phyloP scores from a whole-genome alignment of 2,797 vertebrate species.

The Muscicapa comitata region DNA sequence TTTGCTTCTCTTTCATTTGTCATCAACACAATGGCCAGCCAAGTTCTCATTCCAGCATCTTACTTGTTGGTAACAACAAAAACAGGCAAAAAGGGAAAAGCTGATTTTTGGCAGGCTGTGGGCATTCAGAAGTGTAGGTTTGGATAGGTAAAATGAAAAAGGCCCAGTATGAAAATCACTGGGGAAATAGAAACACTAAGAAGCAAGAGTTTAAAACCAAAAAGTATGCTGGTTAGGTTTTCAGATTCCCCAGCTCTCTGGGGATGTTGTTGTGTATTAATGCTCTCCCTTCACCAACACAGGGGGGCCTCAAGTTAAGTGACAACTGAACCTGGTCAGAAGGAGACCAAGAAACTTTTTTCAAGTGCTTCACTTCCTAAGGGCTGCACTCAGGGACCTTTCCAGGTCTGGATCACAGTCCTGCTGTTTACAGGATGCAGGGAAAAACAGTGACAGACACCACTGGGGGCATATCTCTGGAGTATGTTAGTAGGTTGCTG shows the following conservation, averaged over 20 bases:
- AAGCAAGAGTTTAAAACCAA: neutral
- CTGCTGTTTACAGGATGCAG: neutral
- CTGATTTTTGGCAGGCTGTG: neutral
- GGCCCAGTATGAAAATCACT: neutral
- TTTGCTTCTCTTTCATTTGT: conserved; percentile 49
- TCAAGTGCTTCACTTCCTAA: neutral
- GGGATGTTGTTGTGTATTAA: rapidly evolving
- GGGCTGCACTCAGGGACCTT: neutral
- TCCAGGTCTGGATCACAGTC: neutral
- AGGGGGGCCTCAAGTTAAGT: neutral
- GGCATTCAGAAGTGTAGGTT: neutral
- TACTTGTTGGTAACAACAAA: conserved; percentile 30
- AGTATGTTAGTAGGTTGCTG: neutral
- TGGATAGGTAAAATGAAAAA: neutral
- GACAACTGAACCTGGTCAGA: neutral
- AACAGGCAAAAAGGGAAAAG: neutral
- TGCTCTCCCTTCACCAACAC: neutral
- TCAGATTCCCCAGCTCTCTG: neutral
- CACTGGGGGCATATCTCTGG: neutral
- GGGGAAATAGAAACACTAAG: neutral
- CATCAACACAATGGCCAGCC: conserved; percentile 45
- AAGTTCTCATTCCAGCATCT: conserved; percentile 35
- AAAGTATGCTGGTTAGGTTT: neutral
- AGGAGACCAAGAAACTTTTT: neutral
- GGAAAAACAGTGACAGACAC: neutral